Evolutionary conservation across 2,888 invertebrate species (phyloP), one percentile per base, ranked within the genome.

Genomic region (Entomobrya proxima): DNA sequence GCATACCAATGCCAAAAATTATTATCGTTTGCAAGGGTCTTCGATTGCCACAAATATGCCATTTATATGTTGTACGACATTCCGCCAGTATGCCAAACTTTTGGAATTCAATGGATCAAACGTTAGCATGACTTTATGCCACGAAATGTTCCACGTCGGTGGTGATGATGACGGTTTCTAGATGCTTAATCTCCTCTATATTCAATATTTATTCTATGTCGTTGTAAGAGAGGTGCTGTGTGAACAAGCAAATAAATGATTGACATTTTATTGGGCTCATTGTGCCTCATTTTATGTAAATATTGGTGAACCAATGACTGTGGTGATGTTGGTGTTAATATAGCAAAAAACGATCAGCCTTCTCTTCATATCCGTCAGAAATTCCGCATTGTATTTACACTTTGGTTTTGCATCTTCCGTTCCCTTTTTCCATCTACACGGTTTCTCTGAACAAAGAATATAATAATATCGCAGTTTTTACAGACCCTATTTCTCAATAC

Each of bases 261-360:
- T 82, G 82, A 75, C 75, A 82, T 75, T 82, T 82, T 82, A 82
- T 82, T 82, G 64, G 75, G 35, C 30, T 74, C 75, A 35, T 82
- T 32, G 32, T 61, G 18, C 50, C 61, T 21, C 32, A 75, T 74
- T 52, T 50, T 75, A 82, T 82, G 82, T 50, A 82, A 82, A 82
- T 82, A 82, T 75, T 82, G 35, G 50, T 58, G 11, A n/a, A 5
- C 72, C 67, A 11, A 67, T 40, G 24, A 30, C 32, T 50, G 15
- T 52, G 40, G 27, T 40, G 30, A n/a, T n/a, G 2, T 30, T 44
- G 40, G 13, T 35, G 44, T n/a, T 9, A 27, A 24, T 15, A 40
- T 58, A 32, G 18, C 37, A 30, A 47, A 64, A 24, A 44, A 13
- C 40, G n/a, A n/a, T 76, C 32, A 40, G 32, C 35, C 37, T 52